phyloP scores from a whole-genome alignment of 1,140 invertebrate species.

The Samia ricini region DNA sequence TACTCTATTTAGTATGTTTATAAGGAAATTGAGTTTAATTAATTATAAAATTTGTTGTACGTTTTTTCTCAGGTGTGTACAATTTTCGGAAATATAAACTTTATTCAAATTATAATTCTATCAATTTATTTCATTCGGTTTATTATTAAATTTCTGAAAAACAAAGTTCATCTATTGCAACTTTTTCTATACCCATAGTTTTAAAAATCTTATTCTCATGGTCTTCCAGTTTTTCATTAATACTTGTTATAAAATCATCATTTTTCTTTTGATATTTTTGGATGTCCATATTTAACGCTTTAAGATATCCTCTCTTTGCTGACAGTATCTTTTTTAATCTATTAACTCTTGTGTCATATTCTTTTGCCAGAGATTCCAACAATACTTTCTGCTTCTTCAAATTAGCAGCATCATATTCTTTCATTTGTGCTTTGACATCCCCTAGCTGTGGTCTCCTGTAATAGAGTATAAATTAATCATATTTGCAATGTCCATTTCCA shows the following conservation, averaged over 20 bases:
- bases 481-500: no score
- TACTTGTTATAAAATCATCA: constrained; percentile 52
- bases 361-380: constrained; percentile 55
- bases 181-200: constrained; percentile 31
- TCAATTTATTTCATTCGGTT: constrained; percentile 24
- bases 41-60: constrained; percentile 65
- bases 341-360: constrained; percentile 66
- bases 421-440: constrained; percentile 61
- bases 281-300: constrained; percentile 65
- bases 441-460: constrained; percentile 66
- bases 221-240: constrained; percentile 50
- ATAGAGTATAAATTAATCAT: constrained; percentile 22
- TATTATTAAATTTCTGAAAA: constrained; percentile 44
- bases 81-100: constrained; percentile 77
- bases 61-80: constrained; percentile 71
- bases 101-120: constrained; percentile 48
- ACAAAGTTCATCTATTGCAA: constrained; percentile 38
- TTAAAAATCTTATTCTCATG: constrained; percentile 42
- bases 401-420: constrained; percentile 58
- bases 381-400: constrained; percentile 60
- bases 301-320: constrained; percentile 63
- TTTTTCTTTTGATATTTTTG: constrained; percentile 67
- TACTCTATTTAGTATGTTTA: constrained; percentile 55
- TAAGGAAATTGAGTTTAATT: constrained; percentile 56
- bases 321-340: constrained; percentile 57